These are phyloP conservation scores for Cacoxenus indagator DNA, from an alignment of 2,888 invertebrate genomes.

Conservation along the genomic window DNA sequence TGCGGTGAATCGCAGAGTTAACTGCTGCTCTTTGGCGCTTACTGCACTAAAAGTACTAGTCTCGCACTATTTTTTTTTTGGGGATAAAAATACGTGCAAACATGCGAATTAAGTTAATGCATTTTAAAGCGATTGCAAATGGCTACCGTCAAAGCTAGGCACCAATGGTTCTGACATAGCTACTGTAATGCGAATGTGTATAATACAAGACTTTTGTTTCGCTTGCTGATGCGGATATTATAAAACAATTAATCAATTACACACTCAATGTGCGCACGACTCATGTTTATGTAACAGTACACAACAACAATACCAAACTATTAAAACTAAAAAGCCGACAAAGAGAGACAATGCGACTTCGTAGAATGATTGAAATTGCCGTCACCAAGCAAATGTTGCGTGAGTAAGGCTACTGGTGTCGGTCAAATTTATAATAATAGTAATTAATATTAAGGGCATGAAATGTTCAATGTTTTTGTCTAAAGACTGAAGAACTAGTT, in stretches of 20 bases:
- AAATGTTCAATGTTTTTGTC: too few relatives aligned
- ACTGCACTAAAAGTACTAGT: background rate
- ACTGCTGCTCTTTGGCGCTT: constrained; percentile 9
- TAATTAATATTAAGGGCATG: too few relatives aligned
- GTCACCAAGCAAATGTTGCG: too few relatives aligned
- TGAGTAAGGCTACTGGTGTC: too few relatives aligned
- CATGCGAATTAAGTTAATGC: background rate
- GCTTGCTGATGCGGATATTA: constrained; percentile 8
- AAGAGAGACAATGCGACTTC: too few relatives aligned
- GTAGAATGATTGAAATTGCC: too few relatives aligned
- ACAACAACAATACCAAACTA: background rate
- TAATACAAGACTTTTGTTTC: background rate
- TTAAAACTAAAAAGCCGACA: too few relatives aligned
- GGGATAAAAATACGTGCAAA: background rate
- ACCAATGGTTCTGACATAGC: background rate
- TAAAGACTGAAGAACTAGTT: too few relatives aligned
- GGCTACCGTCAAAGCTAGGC: background rate
- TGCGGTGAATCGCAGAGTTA: constrained; percentile 7
- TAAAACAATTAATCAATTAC: constrained; percentile 20
- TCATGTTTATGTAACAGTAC: constrained; percentile 7
- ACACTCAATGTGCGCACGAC: constrained; percentile 2
- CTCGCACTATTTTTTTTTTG: too few relatives aligned
- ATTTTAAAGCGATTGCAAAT: background rate
- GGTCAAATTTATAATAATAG: too few relatives aligned
- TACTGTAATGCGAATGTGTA: background rate